A percentile compares a stretch with the other conserved stretches of the same genome.
Conservation (phyloP, 1,140 invertebrate species). For the Plectrocnemia conspersa region DNA sequence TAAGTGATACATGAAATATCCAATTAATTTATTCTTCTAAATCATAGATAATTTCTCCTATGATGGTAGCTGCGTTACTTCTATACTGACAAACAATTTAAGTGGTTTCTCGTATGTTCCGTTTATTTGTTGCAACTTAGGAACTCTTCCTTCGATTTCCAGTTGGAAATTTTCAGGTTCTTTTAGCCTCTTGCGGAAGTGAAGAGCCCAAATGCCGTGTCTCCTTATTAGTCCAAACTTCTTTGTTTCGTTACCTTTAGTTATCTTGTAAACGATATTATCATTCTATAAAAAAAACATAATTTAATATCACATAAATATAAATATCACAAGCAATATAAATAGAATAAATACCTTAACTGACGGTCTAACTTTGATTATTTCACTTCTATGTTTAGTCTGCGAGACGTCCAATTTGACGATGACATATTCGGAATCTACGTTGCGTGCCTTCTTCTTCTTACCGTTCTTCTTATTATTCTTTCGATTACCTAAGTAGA, state of each 20-base stretch:
- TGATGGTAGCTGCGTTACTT: conserved; percentile 28
- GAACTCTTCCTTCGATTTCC: conserved; percentile 53
- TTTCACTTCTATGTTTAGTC: conserved; percentile 58
- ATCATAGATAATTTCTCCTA: conserved; percentile 11
- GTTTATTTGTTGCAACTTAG: conserved; percentile 37
- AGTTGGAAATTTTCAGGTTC: conserved; percentile 54
- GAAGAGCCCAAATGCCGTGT: conserved; percentile 59
- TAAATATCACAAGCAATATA: not conserved
- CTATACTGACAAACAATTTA: conserved; percentile 30
- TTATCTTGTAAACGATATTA: conserved; percentile 62
- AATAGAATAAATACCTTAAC: conserved; percentile 50
- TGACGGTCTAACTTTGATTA: conserved; percentile 62
- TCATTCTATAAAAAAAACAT: conserved; percentile 41
- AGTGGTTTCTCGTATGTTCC: conserved; percentile 54
- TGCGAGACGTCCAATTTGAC: conserved; percentile 47
- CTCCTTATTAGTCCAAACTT: conserved; percentile 62
- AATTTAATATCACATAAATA: not conserved
- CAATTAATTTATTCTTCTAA: not conserved
- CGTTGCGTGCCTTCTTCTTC: conserved; percentile 27
- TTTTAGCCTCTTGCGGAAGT: conserved; percentile 57
- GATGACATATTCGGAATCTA: conserved; percentile 25
- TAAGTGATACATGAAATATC: not conserved
- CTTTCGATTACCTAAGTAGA: conserved; percentile 22
- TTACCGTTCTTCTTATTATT: conserved; percentile 24
- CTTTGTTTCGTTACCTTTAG: conserved; percentile 60